Evolutionary conservation across 1,140 invertebrate genomes (phyloP), one percentile per base, ranked within the genome.

Genomic region (Asbolus verrucosus): DNA sequence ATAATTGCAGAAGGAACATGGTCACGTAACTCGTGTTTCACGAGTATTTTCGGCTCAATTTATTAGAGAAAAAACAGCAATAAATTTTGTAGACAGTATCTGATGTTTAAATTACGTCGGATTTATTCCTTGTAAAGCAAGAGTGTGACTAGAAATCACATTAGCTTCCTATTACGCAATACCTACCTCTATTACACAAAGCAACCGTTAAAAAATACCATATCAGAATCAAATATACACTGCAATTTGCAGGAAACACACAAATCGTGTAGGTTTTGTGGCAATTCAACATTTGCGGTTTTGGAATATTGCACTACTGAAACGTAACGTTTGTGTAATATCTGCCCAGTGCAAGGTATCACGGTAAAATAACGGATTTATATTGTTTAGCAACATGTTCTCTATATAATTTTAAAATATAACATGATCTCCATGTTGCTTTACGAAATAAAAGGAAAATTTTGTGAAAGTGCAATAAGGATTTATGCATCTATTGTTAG

Each of bases 401-500:
- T 14, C 11, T 9, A 24, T 63, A 41, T 63, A 41, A 63, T 63
- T 39, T 41, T 63, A 38, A 36, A 38, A 63, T 39, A 39, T 61
- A 39, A 11, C 60, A 54, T 67, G 46, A 59, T 59, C 13, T 11
- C 30, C n/a, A 31, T 66, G 18, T 27, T 30, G 46, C 60, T 67
- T 71, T 73, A 62, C 69, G 65, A 73, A 70, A 73, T 73, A 61
- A 38, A 63, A 71, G 54, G 65, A 73, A 65, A 67, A 70, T 73
- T 73, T 67, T 73, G 71, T 70, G 71, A 73, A 73, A 73, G 71
- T 73, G 70, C 71, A 70, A 70, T 70, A 36, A 70, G 68, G 69
- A 73, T 73, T 73, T 73, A 73, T 73, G 71, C 60, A 70, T 73
- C 71, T 67, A 73, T 73, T 73, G 71, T 73, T 65, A 70, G 67